Conservation (phyloP, 2,888 invertebrate species). For the Caenorhabditis sp. region DNA sequence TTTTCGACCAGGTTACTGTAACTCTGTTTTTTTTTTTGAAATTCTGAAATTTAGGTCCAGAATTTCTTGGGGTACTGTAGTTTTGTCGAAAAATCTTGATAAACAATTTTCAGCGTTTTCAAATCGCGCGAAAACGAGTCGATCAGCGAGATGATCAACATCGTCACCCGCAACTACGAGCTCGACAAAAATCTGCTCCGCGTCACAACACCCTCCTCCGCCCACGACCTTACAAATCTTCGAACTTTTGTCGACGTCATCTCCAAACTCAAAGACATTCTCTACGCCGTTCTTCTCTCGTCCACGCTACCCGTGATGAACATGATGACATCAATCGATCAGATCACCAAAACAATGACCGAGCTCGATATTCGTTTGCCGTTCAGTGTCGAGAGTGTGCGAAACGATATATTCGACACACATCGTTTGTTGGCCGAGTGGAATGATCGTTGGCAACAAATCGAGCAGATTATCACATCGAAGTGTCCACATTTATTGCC, state of each 20-base stretch:
- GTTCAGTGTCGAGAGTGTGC: slow-evolving; percentile 6
- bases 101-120: slow-evolving; percentile 31
- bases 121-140: slow-evolving; percentile 44
- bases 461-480: slow-evolving; percentile 28
- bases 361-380: slow-evolving; percentile 42
- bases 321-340: slow-evolving; percentile 38
- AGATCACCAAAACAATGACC: slow-evolving; percentile 23
- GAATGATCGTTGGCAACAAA: slow-evolving; percentile 37
- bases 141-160: slow-evolving; percentile 43
- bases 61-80: too few relatives aligned
- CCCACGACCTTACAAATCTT: slow-evolving; percentile 23
- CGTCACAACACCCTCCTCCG: slow-evolving; percentile 24
- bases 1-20: too few relatives aligned
- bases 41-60: too few relatives aligned
- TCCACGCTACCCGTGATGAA: slow-evolving; percentile 37
- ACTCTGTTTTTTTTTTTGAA: not conserved
- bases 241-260: slow-evolving; percentile 37
- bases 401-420: slow-evolving; percentile 39
- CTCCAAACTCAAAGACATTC: slow-evolving; percentile 39
- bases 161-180: slow-evolving; percentile 47
- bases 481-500: slow-evolving; percentile 19
- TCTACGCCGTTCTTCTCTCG: slow-evolving; percentile 27
- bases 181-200: slow-evolving; percentile 33
- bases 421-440: slow-evolving; percentile 41
- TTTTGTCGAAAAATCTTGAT: not conserved